These are phyloP conservation scores for Caenorhabditis tropicalis DNA, from an alignment of 1,140 invertebrate genomes.

Conservation along the genomic window DNA sequence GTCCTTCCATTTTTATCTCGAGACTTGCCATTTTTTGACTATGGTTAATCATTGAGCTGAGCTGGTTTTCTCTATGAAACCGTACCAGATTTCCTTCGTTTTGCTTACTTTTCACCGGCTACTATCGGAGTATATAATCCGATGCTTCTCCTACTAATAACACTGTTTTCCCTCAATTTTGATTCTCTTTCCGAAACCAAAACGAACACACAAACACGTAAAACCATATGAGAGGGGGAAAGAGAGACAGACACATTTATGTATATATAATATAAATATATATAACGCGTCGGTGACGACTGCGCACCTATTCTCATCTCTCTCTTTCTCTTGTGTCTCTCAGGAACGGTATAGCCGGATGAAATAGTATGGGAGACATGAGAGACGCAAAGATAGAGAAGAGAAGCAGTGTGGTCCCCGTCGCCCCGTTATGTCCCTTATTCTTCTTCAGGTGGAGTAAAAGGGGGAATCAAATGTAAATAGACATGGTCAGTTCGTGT, in stretches of 20 bases:
- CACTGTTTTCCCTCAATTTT: background rate
- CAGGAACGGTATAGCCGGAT: background rate
- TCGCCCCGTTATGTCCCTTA: background rate
- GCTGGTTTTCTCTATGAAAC: too few relatives aligned
- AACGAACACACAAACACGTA: too few relatives aligned
- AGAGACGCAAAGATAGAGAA: background rate
- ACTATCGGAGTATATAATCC: background rate
- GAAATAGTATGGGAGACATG: background rate
- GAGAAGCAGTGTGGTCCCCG: too few relatives aligned
- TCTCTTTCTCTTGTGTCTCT: background rate
- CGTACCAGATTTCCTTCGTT: background rate
- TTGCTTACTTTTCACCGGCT: background rate
- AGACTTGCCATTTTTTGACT: too few relatives aligned
- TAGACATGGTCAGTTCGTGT: slow-evolving; percentile 24
- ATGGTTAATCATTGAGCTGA: too few relatives aligned
- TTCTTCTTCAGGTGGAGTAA: background rate
- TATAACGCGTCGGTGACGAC: slow-evolving; percentile 34
- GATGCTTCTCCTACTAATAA: background rate
- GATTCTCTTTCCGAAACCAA: background rate
- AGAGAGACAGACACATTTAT: background rate
- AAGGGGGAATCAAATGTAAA: slow-evolving; percentile 32
- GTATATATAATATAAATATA: slow-evolving; percentile 28
- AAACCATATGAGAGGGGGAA: too few relatives aligned
- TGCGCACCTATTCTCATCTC: background rate
- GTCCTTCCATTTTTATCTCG: too few relatives aligned